Conservation (phyloP, 1,140 invertebrate species). For the Hylaeus volcanicus region DNA sequence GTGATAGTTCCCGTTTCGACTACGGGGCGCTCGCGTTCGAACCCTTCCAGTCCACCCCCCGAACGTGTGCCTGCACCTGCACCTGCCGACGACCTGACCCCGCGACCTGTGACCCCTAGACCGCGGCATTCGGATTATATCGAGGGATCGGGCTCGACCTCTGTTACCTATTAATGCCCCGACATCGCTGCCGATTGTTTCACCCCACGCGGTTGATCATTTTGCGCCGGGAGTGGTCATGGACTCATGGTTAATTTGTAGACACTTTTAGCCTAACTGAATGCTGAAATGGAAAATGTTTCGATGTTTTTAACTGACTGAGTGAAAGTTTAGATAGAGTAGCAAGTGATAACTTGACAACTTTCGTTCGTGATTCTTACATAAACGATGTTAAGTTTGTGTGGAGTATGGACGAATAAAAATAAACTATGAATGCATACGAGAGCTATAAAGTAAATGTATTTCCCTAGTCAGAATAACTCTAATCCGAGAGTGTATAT, state of each 20-base stretch:
- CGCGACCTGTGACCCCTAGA: slow-evolving; percentile 64
- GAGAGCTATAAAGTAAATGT: too few relatives aligned
- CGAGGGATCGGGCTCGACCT: slow-evolving; percentile 40
- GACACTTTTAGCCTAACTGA: background rate
- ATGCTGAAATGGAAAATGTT: too few relatives aligned
- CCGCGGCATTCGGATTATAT: slow-evolving; percentile 50
- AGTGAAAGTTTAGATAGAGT: too few relatives aligned
- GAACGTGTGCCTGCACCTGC: slow-evolving; percentile 56
- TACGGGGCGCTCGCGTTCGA: slow-evolving; percentile 74
- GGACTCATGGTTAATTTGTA: background rate
- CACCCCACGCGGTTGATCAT: background rate
- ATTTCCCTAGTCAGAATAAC: too few relatives aligned
- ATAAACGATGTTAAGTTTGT: too few relatives aligned
- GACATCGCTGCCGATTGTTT: background rate
- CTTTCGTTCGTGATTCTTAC: too few relatives aligned
- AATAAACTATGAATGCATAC: too few relatives aligned
- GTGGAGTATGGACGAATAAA: too few relatives aligned
- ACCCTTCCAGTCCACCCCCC: slow-evolving; percentile 49
- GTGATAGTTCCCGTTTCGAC: slow-evolving; percentile 76
- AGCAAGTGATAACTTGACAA: too few relatives aligned
- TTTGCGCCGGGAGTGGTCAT: background rate
- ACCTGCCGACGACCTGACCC: slow-evolving; percentile 65
- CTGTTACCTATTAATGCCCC: slow-evolving; percentile 42
- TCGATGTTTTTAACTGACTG: too few relatives aligned
- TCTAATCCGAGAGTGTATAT: too few relatives aligned